Conservation (phyloP, 1,140 invertebrate species). For the Philotrypesis tridentata region DNA sequence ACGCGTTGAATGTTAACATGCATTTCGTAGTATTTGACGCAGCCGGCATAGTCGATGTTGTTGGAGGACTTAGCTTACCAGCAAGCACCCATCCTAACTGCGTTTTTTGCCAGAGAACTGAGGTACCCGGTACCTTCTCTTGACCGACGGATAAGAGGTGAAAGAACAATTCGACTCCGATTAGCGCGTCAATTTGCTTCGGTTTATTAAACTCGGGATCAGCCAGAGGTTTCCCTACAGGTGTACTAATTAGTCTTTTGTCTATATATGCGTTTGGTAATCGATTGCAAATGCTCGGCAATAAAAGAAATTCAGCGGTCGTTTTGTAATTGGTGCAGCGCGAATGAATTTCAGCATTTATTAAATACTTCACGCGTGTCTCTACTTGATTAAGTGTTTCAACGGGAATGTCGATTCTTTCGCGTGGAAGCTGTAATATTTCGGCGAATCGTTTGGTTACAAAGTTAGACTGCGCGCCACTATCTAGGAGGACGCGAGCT, state of each 20-base stretch:
- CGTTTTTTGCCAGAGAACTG: not conserved
- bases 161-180: not conserved
- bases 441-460: not conserved
- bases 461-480: not conserved
- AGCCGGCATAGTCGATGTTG: too few relatives aligned
- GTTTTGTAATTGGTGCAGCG: not conserved
- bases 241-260: too few relatives aligned
- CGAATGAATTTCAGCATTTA: not conserved
- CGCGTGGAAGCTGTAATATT: slow-evolving; percentile 19
- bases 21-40: too few relatives aligned
- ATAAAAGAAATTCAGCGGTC: not conserved
- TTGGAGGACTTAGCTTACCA: not conserved
- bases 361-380: slow-evolving; percentile 17
- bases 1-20: too few relatives aligned
- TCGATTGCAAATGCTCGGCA: slow-evolving; percentile 14
- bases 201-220: slow-evolving; percentile 8
- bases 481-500: too few relatives aligned
- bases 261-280: not conserved
- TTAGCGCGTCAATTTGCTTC: not conserved
- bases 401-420: slow-evolving; percentile 24
- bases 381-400: slow-evolving; percentile 27
- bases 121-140: not conserved
- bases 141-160: not conserved
- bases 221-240: too few relatives aligned
- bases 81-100: not conserved